Percentiles rank a stretch among this genome's conserved stretches.
Evolutionary conservation across 2,888 invertebrate genomes (phyloP).

Genomic region (Antitype chi): DNA sequence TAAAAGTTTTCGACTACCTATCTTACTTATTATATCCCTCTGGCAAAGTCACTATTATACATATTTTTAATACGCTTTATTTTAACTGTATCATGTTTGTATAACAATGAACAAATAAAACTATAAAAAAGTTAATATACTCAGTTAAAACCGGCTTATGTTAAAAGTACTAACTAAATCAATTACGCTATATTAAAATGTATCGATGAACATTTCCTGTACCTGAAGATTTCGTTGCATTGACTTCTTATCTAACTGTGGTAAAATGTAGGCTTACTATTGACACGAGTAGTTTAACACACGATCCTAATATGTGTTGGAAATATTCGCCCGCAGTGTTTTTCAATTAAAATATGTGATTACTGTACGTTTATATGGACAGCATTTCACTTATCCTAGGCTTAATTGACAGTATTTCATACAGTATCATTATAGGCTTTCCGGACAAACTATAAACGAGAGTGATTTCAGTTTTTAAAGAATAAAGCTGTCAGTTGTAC

Average conservation of each 20-base stretch:
- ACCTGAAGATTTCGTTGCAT: conserved; percentile 83
- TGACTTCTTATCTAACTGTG: conserved; percentile 70
- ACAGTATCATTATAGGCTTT: conserved; percentile 45
- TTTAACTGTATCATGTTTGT: conserved; percentile 68
- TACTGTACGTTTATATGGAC: conserved; percentile 48
- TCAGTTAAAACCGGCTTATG: conserved; percentile 74
- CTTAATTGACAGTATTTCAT: conserved; percentile 79
- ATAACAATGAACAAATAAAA: conserved; percentile 75
- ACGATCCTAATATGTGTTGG: conserved; percentile 46
- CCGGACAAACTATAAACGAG: conserved; percentile 39
- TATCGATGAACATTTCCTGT: conserved; percentile 76
- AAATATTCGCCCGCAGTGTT: conserved; percentile 55
- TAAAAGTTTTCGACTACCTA: conserved; percentile 89
- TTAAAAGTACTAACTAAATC: conserved; percentile 80
- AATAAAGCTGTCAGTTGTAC: conserved; percentile 60
- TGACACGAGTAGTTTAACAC: conserved; percentile 50
- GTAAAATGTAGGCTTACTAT: conserved; percentile 57
- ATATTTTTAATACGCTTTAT: conserved; percentile 65
- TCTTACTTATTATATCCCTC: conserved; percentile 88
- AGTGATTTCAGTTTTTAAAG: conserved; percentile 31
- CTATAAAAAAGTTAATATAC: conserved; percentile 69
- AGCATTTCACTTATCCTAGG: conserved; percentile 74
- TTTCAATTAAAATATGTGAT: conserved; percentile 40
- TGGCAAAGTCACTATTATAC: conserved; percentile 82
- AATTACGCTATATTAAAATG: conserved; percentile 77